Evolutionary conservation across 2,888 invertebrate species (phyloP).

Genomic region (Plebejus anna): DNA sequence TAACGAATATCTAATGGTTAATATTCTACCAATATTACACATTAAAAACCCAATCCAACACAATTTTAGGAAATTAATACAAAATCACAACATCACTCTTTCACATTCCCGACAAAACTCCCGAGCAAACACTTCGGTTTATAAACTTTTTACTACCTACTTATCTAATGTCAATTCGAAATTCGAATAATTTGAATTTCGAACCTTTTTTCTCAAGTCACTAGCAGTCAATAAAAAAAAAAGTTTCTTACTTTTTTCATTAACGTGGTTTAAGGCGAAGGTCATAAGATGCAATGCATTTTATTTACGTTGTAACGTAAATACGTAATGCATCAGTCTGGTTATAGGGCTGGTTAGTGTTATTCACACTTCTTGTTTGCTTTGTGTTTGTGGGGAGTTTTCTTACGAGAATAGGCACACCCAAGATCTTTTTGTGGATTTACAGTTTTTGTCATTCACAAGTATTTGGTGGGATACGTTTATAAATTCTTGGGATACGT

Average conservation of each 20-base stretch:
- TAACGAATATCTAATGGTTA: too few species aligned
- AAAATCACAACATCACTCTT: too few species aligned
- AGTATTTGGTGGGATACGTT: background rate
- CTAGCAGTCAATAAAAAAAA: too few species aligned
- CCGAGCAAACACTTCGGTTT: background rate
- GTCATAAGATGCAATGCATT: conserved; percentile 8
- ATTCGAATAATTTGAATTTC: background rate
- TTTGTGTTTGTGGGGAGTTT: conserved; percentile 8
- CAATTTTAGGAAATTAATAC: too few species aligned
- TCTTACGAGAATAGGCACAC: background rate
- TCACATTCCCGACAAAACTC: too few species aligned
- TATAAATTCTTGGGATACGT: too few species aligned
- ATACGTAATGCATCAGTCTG: conserved; percentile 12
- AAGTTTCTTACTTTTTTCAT: background rate
- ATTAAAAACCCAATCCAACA: too few species aligned
- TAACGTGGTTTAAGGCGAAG: conserved; percentile 2
- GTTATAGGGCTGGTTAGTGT: background rate
- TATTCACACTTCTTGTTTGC: conserved; percentile 7
- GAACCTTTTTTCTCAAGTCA: background rate
- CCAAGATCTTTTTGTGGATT: background rate
- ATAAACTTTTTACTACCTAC: background rate
- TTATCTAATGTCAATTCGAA: background rate
- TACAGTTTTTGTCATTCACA: background rate
- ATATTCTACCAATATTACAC: too few species aligned
- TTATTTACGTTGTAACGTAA: conserved; percentile 10